Conservation (phyloP, 2,797 vertebrate genomes). For the Thunnus albacares region DNA sequence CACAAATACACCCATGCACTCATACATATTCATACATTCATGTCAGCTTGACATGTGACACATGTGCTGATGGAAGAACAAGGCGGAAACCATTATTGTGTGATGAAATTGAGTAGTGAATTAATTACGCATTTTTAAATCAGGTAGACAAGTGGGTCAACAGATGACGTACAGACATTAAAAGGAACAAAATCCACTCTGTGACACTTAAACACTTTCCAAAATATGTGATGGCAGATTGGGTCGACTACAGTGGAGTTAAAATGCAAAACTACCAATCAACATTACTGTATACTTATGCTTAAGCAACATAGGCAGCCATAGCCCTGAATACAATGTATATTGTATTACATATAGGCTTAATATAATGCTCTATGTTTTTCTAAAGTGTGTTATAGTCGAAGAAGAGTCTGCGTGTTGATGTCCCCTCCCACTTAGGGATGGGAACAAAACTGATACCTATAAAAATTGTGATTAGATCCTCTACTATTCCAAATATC, state of each 20-base stretch:
- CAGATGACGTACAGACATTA: not conserved
- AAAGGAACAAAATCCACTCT: not conserved
- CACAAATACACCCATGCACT: not conserved
- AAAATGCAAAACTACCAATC: not conserved
- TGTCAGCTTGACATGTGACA: conserved; percentile 41
- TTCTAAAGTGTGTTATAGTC: too few species aligned
- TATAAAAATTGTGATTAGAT: not conserved
- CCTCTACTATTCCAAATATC: not conserved
- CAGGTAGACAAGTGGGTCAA: conserved; percentile 16
- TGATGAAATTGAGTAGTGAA: conserved; percentile 23
- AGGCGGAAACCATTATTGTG: conserved; percentile 21
- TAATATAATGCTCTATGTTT: too few species aligned
- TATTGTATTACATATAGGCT: too few species aligned
- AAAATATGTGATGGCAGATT: conserved; percentile 6
- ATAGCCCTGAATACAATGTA: too few species aligned
- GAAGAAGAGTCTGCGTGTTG: too few species aligned
- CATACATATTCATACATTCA: conserved; percentile 48
- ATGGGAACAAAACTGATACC: too few species aligned
- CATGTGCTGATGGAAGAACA: conserved; percentile 42
- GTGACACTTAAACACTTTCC: not conserved
- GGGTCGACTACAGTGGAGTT: not conserved
- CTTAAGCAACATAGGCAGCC: too few species aligned
- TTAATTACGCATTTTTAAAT: conserved; percentile 28
- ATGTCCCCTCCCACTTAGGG: too few species aligned
- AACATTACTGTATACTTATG: not conserved